These are phyloP conservation scores for Chloebia gouldiae DNA, from an alignment of 2,113 vertebrate genomes.

Conservation along the genomic window DNA sequence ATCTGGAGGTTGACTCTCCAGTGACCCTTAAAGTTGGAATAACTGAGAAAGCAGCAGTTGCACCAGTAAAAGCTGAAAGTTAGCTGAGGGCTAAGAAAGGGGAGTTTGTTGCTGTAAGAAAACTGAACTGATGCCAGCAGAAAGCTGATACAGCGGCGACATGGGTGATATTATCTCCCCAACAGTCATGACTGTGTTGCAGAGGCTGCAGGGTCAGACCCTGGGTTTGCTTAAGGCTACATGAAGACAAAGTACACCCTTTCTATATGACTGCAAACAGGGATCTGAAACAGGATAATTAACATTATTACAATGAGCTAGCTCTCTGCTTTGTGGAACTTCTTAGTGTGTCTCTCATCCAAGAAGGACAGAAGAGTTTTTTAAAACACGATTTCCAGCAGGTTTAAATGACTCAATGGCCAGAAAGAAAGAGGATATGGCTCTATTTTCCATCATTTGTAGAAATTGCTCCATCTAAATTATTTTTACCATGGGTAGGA, in stretches of 20 bases:
- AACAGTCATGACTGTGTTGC: conserved; percentile 32
- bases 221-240: conserved; percentile 12
- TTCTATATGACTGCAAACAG: conserved; percentile 16
- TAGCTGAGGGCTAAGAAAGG: not conserved
- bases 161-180: conserved; percentile 1
- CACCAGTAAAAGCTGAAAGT: not conserved
- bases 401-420: not conserved
- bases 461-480: not conserved
- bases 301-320: not conserved
- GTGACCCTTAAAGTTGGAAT: conserved; percentile 27
- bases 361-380: not conserved
- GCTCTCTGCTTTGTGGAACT: not conserved
- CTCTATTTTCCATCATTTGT: not conserved
- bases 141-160: conserved; percentile 38
- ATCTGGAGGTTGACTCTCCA: conserved; percentile 19
- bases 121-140: not conserved
- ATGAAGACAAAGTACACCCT: conserved; percentile 19
- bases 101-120: conserved; percentile 8
- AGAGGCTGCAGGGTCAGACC: conserved; percentile 20
- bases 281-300: not conserved
- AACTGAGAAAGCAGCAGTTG: conserved; percentile 41
- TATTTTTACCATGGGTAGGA: not conserved
- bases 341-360: not conserved
- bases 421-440: not conserved
- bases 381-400: not conserved